Percentiles rank a stretch among this genome's conserved stretches.
Evolutionary conservation across 2,113 vertebrate species (phyloP).

Genomic region (Galeopterus variegatus): DNA sequence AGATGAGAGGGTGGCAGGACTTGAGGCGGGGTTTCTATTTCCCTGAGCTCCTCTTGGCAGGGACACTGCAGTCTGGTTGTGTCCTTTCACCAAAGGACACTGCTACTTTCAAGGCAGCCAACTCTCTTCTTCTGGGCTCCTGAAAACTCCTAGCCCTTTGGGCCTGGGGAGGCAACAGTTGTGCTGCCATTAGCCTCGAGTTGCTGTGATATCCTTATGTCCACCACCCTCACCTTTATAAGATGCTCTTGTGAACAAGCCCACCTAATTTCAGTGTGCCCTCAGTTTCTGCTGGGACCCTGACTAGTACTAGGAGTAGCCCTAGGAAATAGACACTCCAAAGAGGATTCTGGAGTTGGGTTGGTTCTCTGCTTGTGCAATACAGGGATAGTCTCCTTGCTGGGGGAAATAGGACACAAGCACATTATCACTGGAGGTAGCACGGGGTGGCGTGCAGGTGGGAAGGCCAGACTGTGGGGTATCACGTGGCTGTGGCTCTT

Average conservation of each 20-base stretch:
- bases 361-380: not conserved
- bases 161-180: not conserved
- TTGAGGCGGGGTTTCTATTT: not conserved
- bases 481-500: not conserved
- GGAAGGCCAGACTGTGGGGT: not conserved
- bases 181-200: not conserved
- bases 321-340: not conserved
- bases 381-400: not conserved
- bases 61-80: not conserved
- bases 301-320: not conserved
- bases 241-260: not conserved
- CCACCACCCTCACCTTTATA: not conserved
- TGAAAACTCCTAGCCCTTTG: not conserved
- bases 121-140: not conserved
- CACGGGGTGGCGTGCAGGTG: rapidly evolving
- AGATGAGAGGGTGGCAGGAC: not conserved
- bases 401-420: not conserved
- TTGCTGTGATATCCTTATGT: not conserved
- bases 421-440: not conserved
- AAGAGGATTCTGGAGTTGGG: not conserved
- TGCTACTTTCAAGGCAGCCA: not conserved
- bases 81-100: not conserved
- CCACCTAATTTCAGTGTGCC: not conserved
- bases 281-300: not conserved
- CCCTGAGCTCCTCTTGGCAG: not conserved